A percentile compares a stretch with the other conserved stretches of the same genome.
phyloP scores from a whole-genome alignment of 1,140 invertebrate genomes.

The Harlomillsia oculata region DNA sequence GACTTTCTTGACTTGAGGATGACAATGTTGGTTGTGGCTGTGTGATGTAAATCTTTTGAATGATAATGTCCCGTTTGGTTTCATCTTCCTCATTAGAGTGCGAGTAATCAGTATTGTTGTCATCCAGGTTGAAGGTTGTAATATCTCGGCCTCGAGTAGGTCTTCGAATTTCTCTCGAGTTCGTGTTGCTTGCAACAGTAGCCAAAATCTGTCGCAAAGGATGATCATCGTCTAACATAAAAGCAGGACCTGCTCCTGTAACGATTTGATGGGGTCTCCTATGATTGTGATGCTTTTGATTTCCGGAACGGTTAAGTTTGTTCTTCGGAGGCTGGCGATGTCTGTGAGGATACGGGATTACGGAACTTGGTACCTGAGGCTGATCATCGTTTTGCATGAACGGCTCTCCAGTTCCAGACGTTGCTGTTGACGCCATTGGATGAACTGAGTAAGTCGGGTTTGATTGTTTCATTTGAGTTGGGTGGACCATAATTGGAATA shows the following conservation, averaged over 20 bases:
- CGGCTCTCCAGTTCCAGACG: not conserved
- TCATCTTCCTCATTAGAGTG: not conserved
- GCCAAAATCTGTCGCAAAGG: constrained; percentile 31
- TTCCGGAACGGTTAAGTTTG: constrained; percentile 21
- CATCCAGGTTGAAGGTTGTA: not conserved
- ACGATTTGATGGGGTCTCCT: not conserved
- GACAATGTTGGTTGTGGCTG: not conserved
- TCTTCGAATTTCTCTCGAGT: constrained; percentile 15
- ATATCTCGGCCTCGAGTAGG: not conserved
- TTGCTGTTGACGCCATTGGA: not conserved
- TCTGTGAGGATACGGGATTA: not conserved
- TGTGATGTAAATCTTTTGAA: constrained; percentile 27
- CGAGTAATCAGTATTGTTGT: not conserved
- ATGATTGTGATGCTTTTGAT: not conserved
- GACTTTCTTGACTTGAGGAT: too few relatives aligned
- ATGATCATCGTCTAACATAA: constrained; percentile 28
- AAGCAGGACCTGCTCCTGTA: not conserved
- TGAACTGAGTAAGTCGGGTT: not conserved
- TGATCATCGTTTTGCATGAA: constrained; percentile 7
- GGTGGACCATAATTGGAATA: constrained; percentile 2
- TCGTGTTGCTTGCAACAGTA: constrained; percentile 8
- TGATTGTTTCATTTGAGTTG: not conserved
- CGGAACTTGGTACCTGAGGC: too few relatives aligned
- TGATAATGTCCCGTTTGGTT: constrained; percentile 17
- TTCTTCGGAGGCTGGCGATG: constrained; percentile 20